Base-by-base conservation (phyloP, 2,888 invertebrate genomes). In the Bursaphelenchus okinawaensis region DNA sequence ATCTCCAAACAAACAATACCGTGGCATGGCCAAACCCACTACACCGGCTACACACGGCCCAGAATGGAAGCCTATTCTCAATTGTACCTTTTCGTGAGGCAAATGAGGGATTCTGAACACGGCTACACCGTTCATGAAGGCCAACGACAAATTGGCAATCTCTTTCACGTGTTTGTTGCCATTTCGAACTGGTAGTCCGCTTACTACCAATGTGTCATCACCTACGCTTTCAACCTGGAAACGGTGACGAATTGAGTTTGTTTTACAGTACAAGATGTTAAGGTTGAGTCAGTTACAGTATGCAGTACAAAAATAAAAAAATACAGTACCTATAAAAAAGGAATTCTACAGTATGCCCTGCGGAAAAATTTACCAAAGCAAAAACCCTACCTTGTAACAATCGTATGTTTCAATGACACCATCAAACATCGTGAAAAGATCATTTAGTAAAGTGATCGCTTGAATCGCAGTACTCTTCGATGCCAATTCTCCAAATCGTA, bases 1-100 rank as follows among this genome's bases (percentile, higher is more conserved):
- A 62, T 80, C 80, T 20, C 80, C 80, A 55, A 80, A 80, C 7
- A 80, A 65, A 62, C 80, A 80, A 57, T 57, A 59, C 20, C 60
- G 31, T 12, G 60, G 60, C 60, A 59, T 59, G 4, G 66, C 26
- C 55, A 76, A 40, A 0, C 76, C 76, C 4, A 76, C 76, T 0
- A 76, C 76, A 56, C 76, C 76, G 0, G 76, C 72, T 4, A 76
- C 77, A 65, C 75, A 74, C 6, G 74, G 75, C 2, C 77, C 77
- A 23, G 77, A 75, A 52, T 79, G 78, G 16, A 79, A 54, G 7
- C 79, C 79, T 24, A 79, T 74, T 22, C 79, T 63, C 16, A 79
- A 69, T 27, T 76, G 73, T 24, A 79, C 75, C 22, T 71, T 52
- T 51, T 79, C 79, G 50, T 71, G 68, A 0, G 79, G 78, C 24